Base-by-base conservation (phyloP, 1,140 invertebrate genomes). In the Tenebrio molitor region DNA sequence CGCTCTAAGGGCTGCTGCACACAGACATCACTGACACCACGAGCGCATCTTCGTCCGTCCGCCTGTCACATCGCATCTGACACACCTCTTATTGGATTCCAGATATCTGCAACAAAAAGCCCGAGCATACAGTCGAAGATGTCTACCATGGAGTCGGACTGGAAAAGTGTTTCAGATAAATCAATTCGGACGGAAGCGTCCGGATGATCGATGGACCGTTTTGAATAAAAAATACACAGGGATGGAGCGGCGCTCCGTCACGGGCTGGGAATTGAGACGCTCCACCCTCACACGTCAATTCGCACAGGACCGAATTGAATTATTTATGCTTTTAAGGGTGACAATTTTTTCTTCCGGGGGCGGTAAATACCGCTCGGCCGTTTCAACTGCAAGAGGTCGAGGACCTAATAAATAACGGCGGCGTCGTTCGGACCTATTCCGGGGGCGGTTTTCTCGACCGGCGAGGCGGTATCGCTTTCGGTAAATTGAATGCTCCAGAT, bases 21-120 rank as follows among this genome's bases (percentile, higher is more conserved):
- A 44, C 39, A 34, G 68, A 74, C 79, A 79, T 80, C 75, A 78
- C 73, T 65, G 66, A n/a, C 74, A 74, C 67, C 67, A 58, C 50
- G 72, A 72, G 68, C 78, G 71, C 73, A 73, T 58, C 70, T 70
- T 72, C 74, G 50, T 73, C 72, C 74, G 75, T 80, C 79, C 74
- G 50, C 71, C 72, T 75, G 75, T 80, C 79, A 80, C 79, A 81
- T 80, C 69, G 69, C 76, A 71, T 77, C 73, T 74, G 72, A 77
- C 71, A 73, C 72, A 15, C 70, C 34, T 42, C 46, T 68, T 69
- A 69, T 33, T 39, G 19, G 39, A 29, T 58, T 33, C 23, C 39
- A 25, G 50, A 19, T 25, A 74, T 33, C 75, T 75, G 73, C 42
- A 75, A 76, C 75, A 73, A 64, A 76, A 69, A 29, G 21, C 46